Evolutionary conservation across 2,888 invertebrate genomes (phyloP), one percentile per base, ranked within the genome.

Genomic region (Litoditis marina): DNA sequence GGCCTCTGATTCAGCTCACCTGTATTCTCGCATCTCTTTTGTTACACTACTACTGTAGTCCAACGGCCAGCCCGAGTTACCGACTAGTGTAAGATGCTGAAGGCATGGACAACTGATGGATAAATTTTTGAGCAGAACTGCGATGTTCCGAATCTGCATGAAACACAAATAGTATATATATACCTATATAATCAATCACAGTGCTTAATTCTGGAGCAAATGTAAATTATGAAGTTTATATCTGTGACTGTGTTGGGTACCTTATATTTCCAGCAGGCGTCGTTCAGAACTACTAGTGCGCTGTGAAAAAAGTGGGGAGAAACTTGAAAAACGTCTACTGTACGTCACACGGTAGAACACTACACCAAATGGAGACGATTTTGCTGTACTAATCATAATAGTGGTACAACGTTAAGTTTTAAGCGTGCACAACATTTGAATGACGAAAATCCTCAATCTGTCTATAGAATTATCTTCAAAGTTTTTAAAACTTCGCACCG

Each of bases 21-120:
- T 54, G 49, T 28, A 65, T 27, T 60, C 56, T 19, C 44, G 39
- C 36, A 60, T 56, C 31, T 47, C 46, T 19, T 39, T 44, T 28
- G 30, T 39, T 31, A 53, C 46, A 28, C 25, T 2, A 1, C 22
- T 46, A 16, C n/a, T n/a, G n/a, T n/a, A n/a, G n/a, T n/a, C n/a
- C n/a, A 50, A 30, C 1, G 78, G 73, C 76, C 75, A 78, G 30
- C 78, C 76, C 27, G 75, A 73, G 55, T 79, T 79, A 6, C 76
- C 75, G 46, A 65, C 66, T 4, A 79, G 54, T 16, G 58, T 59
- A 39, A 79, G 62, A 50, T 63, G 65, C 34, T 69, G 64, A 34
- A 79, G 63, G 11, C 71, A 68, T 11, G 79, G 79, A 56, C 78
- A 77, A 58, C 62, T 63, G 36, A 52, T 59, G 2, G 63, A 47